Evolutionary conservation across 2,888 invertebrate genomes (phyloP), one percentile per base, ranked within the genome.

Genomic region (Norana najaformis): DNA sequence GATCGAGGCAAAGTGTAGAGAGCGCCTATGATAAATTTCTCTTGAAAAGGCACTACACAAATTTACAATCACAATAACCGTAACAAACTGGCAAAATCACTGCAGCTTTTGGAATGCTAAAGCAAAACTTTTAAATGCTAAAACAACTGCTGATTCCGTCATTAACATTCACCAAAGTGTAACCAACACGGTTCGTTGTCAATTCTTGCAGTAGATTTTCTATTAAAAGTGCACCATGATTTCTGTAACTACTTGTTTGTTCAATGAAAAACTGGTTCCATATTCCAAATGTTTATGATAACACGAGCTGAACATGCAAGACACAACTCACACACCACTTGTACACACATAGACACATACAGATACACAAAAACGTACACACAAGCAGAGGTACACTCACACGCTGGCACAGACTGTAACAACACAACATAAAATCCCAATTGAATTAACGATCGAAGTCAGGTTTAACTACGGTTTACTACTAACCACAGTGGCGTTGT

Each of bases 401-500:
- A n/a, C n/a, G n/a, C 30, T 69, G 69, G 69, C 69, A 69, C 69
- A 69, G 30, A 69, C n/a, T n/a, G 69, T n/a, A 69, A 69, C n/a
- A 69, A 69, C 69, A 69, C 69, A n/a, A 69, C 69, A 85, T 20
- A 36, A 30, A 36, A 85, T 35, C 85, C 18, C 36, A 16, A 85
- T 85, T 14, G 16, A 85, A 85, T 85, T 5, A n/a, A 83, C 36
- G 16, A 83, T 83, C n/a, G 34, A 83, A 83, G 18, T 36, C 18
- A n/a, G 8, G 36, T 30, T 69, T 2, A 85, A 85, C 85, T 14
- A 85, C 85, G 36, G 85, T 85, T 85, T 85, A n/a, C 85, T 85
- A 85, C 85, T 37, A 23, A 85, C 85, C 85, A 23, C 85, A 35
- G 85, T 85, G 85, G 39, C 16, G 89, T 13, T 89, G 83, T 35